Base-by-base conservation (phyloP, 1,140 invertebrate species). In the Cotesia chilonis region DNA sequence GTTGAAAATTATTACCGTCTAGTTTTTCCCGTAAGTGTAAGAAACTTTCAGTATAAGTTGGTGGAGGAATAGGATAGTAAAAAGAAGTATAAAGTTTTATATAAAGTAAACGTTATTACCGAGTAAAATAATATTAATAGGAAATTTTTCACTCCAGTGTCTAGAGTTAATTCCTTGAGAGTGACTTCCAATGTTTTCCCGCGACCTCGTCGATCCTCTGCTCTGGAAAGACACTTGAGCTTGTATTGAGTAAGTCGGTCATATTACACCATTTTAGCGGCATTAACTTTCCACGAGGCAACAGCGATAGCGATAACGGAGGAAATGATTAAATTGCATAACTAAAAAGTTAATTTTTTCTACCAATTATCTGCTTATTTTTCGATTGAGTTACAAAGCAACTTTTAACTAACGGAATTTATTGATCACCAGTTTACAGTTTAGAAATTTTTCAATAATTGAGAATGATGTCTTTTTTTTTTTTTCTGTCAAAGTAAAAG, bases 51-150 rank as follows among this genome's bases (percentile, higher is more conserved):
- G 28, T 2, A 28, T 28, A 28, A 28, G 28, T 28, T 1, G 28
- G 2, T 1, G 28, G 28, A 28, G 28, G 2, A 28, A 28, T 28
- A 28, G 28, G 28, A 28, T 28, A 28, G 28, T 28, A 28, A 28
- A 28, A 28, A 28, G 28, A 3, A 28, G 28, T 28, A 47, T 2
- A 59, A 59, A 59, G 12, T 59, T 59, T 59, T 47, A 7, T 47
- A 47, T 47, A 10, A 61, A 6, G 60, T 35, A 28, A 20, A 61
- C 60, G 35, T 35, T 61, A 28, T 28, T 61, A 61, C 35, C n/a
- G 4, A 20, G 60, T 61, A 37, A 61, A 61, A 28, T 61, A 61
- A 20, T 28, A 61, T 28, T 10, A 35, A 61, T 20, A 61, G 17
- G 60, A 35, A 61, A 61, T 61, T 61, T 61, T 35, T 28, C 17